phyloP scores from a whole-genome alignment of 1,140 invertebrate genomes.

The Drosophila miranda region DNA sequence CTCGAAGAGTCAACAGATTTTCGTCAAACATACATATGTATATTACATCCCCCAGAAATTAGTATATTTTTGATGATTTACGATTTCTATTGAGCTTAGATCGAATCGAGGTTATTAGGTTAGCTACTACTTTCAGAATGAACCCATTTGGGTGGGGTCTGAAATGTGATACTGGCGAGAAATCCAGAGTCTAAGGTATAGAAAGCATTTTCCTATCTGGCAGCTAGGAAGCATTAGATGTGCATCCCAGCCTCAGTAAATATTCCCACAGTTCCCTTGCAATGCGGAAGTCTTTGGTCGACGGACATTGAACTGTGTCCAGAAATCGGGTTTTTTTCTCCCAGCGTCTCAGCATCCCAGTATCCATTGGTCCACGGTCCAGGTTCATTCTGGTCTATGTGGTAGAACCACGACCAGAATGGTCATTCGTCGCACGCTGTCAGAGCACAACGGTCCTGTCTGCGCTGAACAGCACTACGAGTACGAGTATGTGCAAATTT shows the following conservation, averaged over 20 bases:
- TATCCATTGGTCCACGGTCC: constrained; percentile 3
- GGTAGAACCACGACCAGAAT: constrained; percentile 30
- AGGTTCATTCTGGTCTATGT: constrained; percentile 26
- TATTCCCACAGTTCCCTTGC: constrained; percentile 56
- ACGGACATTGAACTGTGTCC: constrained; percentile 67
- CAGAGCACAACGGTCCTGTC: constrained; percentile 57
- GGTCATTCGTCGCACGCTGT: constrained; percentile 57
- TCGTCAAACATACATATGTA: not conserved
- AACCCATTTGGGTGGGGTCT: not conserved
- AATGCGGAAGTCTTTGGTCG: constrained; percentile 66
- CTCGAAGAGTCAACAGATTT: constrained; percentile 43
- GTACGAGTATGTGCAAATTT: constrained; percentile 73
- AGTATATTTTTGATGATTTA: constrained; percentile 61
- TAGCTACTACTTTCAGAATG: constrained; percentile 10
- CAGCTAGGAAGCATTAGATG: constrained; percentile 55
- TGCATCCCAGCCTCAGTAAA: constrained; percentile 33
- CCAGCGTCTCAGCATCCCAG: too few relatives aligned
- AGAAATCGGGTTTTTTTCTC: constrained; percentile 61
- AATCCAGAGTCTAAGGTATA: not conserved
- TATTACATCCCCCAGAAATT: constrained; percentile 46
- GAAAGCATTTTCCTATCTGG: constrained; percentile 10
- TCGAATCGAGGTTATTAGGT: constrained; percentile 58
- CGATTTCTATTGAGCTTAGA: constrained; percentile 11
- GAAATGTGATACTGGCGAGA: not conserved
- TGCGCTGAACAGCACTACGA: constrained; percentile 2